Evolutionary conservation across 2,888 invertebrate genomes (phyloP).

Genomic region (Phlogophora meticulosa): DNA sequence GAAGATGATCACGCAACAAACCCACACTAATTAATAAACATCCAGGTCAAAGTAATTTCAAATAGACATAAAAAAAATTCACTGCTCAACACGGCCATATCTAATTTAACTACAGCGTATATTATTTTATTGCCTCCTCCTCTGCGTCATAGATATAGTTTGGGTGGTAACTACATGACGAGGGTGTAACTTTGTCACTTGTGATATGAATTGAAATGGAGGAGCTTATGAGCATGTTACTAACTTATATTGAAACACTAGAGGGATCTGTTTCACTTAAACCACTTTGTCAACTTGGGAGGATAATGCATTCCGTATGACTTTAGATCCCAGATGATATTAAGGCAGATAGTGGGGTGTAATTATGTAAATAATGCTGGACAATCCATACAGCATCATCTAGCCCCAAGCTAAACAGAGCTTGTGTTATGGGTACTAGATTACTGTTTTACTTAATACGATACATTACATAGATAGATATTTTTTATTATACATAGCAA

Average conservation of each 20-base stretch:
- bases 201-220: conserved; percentile 25
- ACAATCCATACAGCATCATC: too few species aligned
- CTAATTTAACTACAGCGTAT: conserved; percentile 35
- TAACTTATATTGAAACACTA: conserved; percentile 10
- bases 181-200: conserved; percentile 20
- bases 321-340: background rate
- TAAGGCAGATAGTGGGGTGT: too few species aligned
- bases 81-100: conserved; percentile 31
- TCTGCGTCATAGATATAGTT: conserved; percentile 28
- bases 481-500: too few species aligned
- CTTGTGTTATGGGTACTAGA: too few species aligned
- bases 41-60: conserved; percentile 26
- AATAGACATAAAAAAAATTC: conserved; percentile 11
- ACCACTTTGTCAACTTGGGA: conserved; percentile 19
- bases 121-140: conserved; percentile 23
- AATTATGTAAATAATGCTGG: too few species aligned
- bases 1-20: background rate
- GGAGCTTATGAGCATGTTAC: conserved; percentile 23
- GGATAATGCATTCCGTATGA: background rate
- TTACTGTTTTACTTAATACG: too few species aligned
- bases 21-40: background rate
- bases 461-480: too few species aligned
- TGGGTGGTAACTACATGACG: conserved; percentile 26
- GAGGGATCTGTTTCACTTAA: conserved; percentile 29
- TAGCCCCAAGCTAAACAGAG: too few species aligned